Base-by-base conservation (phyloP, 2,888 invertebrate genomes). In the Trachelus troglodyta region DNA sequence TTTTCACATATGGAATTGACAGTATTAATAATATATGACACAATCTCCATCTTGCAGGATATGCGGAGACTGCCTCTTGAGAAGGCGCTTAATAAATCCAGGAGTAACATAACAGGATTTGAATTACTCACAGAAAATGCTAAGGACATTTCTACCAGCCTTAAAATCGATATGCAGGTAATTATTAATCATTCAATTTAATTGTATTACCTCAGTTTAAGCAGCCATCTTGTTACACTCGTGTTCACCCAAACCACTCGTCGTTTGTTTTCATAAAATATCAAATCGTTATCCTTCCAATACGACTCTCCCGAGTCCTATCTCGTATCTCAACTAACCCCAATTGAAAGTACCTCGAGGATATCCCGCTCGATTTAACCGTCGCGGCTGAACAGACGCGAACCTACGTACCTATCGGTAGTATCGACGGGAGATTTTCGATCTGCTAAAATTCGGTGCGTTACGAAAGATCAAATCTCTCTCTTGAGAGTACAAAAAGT, bases 21-120 rank as follows among this genome's bases (percentile, higher is more conserved):
- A 56, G 56, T 56, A 56, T 56, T 56, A 56, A 9, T 23, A 56
- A 56, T 23, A 56, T 56, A 56, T 23, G 23, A 23, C 56, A 15
- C 23, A 56, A 56, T 56, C 9, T 56, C 56, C 0, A 56, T 56
- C 6, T 83, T 82, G 23, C 78, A 90, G 90, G 88, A 90, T 77
- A 81, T 87, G 23, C 82, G 87, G 23, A 79, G 83, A 56, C 74
- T 87, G 11, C 82, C 87, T 12, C 78, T 90, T 15, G 30, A 82
- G 12, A 34, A 77, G 0, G 78, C 86, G 31, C 81, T 87, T 6
- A 88, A 88, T 74, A 83, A 82, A 30, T 88, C 87, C 4, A 73
- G 79, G 1, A 85, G 85, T 23, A 90, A 90, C 80, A 84, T 90
- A 30, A 90, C 90, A 1, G 88, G 85, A 11, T 82, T 90, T 34